Evolutionary conservation across 2,888 invertebrate species (phyloP).

Genomic region (Pristionchus entomophagus): DNA sequence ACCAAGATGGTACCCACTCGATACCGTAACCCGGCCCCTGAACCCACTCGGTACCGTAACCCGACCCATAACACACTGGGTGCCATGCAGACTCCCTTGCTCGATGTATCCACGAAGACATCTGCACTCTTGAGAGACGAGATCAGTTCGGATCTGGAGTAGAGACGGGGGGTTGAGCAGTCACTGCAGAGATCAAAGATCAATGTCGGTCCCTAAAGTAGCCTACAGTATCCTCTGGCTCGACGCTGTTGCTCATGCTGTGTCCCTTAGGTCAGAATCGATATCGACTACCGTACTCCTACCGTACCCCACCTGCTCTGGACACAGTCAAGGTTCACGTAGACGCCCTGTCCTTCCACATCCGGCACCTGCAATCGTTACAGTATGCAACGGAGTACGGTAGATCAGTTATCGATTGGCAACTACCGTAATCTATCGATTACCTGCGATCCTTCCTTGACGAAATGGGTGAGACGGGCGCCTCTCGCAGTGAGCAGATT

Average conservation of each 20-base stretch:
- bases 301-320: neutral
- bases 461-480: slow-evolving; percentile 30
- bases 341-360: slow-evolving; percentile 29
- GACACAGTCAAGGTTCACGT: slow-evolving; percentile 20
- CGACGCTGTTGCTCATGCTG: neutral
- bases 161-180: neutral
- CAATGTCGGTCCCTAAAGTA: neutral
- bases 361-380: slow-evolving; percentile 13
- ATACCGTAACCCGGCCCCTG: neutral
- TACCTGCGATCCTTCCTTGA: slow-evolving; percentile 32
- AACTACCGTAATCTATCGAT: neutral
- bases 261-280: neutral
- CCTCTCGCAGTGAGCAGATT: neutral
- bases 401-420: neutral
- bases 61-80: slow-evolving; percentile 14
- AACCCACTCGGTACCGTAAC: too few species aligned
- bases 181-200: neutral
- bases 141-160: slow-evolving; percentile 28
- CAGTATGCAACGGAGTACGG: neutral
- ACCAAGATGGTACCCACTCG: neutral
- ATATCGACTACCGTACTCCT: neutral
- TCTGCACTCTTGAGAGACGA: slow-evolving; percentile 40
- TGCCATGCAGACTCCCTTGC: slow-evolving; percentile 10
- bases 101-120: slow-evolving; percentile 39
- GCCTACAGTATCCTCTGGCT: neutral